Base-by-base conservation (phyloP, 2,888 invertebrate species). In the Melanotus villosus region DNA sequence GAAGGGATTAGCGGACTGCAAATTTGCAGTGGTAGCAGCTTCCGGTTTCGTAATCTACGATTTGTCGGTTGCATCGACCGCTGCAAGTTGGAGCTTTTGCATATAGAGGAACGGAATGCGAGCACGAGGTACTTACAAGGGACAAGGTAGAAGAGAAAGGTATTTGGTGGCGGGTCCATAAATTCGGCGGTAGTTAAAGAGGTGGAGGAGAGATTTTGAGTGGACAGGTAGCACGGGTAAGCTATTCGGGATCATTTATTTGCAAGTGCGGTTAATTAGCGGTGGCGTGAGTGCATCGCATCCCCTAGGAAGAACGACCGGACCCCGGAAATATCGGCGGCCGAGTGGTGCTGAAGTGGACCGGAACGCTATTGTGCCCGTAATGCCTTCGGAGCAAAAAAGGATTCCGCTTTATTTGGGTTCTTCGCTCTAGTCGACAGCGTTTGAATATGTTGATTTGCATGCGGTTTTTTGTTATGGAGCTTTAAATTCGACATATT, bases 401-500 rank as follows among this genome's bases (percentile, higher is more conserved):
- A 71, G 73, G 68, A 73, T 64, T 62, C 68, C 68, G 47, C 70
- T 71, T 66, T 70, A 73, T 76, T 59, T 65, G 56, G 62, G 50
- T 70, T 72, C 67, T 69, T 73, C 65, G 65, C 67, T 65, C 68
- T 68, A 68, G 71, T 73, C 74, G 73, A 77, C 76, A 73, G 73
- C 72, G 75, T 77, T 75, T 73, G 78, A 75, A 76, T 76, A 77
- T 73, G 73, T 72, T 72, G 76, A 78, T 77, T 77, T 78, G 75
- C 72, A 74, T 76, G 73, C 66, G 72, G 70, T 71, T 76, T 74
- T 74, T 73, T 69, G 68, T 71, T 65, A 67, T 65, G 57, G 50
- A 60, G 69, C 67, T 68, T 68, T 70, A 70, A 62, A 63, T 66
- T 71, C 67, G 73, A 71, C 69, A 71, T 73, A 72, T 76, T 70